Conservation (phyloP, 2,888 invertebrate genomes). For the Gnatocerus cornutus region DNA sequence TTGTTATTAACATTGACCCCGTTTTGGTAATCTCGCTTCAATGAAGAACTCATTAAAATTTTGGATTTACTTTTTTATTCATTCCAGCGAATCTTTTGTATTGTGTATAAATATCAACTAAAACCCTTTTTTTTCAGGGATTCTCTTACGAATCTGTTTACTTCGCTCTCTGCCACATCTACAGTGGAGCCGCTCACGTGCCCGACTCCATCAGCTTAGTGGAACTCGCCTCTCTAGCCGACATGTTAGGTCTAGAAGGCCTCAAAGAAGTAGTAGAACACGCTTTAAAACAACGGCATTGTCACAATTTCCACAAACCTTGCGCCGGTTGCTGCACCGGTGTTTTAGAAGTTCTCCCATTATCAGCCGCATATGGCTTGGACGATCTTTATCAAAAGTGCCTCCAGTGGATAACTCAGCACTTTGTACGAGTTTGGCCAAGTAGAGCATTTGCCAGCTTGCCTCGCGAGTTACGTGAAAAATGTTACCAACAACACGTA, state of each 20-base stretch:
- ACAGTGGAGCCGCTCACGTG: slow-evolving; percentile 92
- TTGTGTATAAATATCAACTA: no score
- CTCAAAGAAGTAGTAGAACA: slow-evolving; percentile 93
- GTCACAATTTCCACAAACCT: slow-evolving; percentile 96
- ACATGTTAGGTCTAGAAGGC: slow-evolving; percentile 92
- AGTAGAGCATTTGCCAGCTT: slow-evolving; percentile 91
- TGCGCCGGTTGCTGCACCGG: slow-evolving; percentile 91
- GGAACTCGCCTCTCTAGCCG: slow-evolving; percentile 90
- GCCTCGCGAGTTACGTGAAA: slow-evolving; percentile 86
- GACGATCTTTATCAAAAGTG: slow-evolving; percentile 91
- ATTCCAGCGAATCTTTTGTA: no score
- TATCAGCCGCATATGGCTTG: slow-evolving; percentile 89
- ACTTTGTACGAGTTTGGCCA: slow-evolving; percentile 93
- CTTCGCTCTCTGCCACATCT: slow-evolving; percentile 94
- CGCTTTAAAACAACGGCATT: slow-evolving; percentile 84
- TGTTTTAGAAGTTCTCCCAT: slow-evolving; percentile 89
- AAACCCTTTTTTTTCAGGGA: slow-evolving; percentile 72
- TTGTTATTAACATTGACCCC: no score
- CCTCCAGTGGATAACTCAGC: slow-evolving; percentile 88
- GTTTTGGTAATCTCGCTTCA: no score
- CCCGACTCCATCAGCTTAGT: slow-evolving; percentile 90
- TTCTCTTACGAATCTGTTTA: slow-evolving; percentile 90
- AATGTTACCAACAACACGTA: slow-evolving; percentile 88
- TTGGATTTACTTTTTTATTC: no score
- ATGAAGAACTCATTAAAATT: no score